Conservation (phyloP, 2,797 vertebrate species). For the Borostomias antarcticus region DNA sequence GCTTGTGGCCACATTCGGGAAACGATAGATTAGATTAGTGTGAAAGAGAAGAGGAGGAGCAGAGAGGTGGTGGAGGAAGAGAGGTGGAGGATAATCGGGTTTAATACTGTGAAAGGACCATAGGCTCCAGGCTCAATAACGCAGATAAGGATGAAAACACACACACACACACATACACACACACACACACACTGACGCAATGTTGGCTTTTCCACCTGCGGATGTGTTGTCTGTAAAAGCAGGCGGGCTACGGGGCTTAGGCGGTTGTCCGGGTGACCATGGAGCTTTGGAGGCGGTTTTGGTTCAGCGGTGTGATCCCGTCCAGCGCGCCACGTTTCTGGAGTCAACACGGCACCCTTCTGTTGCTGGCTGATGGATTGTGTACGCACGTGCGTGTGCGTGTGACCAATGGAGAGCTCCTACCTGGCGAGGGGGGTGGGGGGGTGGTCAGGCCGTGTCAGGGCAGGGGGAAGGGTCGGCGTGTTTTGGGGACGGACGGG, state of each 20-base stretch:
- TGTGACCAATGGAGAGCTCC: background rate
- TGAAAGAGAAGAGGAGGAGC: constrained; percentile 8
- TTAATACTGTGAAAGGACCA: constrained; percentile 24
- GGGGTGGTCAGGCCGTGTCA: too few species aligned
- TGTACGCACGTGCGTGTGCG: background rate
- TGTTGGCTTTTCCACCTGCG: constrained; percentile 18
- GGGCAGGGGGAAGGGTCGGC: background rate
- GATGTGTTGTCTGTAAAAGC: constrained; percentile 5
- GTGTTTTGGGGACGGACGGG: constrained; percentile 32
- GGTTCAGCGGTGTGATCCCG: too few species aligned
- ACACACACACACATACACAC: constrained; percentile 11
- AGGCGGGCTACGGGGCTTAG: background rate
- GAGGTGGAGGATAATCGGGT: constrained; percentile 25
- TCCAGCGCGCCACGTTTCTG: too few species aligned
- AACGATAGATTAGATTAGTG: background rate
- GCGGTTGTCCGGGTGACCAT: background rate
- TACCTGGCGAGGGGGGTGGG: background rate
- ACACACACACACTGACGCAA: constrained; percentile 9
- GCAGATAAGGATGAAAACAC: constrained; percentile 28
- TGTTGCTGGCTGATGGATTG: background rate
- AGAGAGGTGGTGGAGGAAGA: background rate
- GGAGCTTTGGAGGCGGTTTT: background rate
- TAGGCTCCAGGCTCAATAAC: background rate
- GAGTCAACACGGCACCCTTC: too few species aligned
- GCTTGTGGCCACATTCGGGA: constrained; percentile 9